These are phyloP conservation scores for Salvator merianae DNA, from an alignment of 2,113 vertebrate genomes.

Conservation along the genomic window DNA sequence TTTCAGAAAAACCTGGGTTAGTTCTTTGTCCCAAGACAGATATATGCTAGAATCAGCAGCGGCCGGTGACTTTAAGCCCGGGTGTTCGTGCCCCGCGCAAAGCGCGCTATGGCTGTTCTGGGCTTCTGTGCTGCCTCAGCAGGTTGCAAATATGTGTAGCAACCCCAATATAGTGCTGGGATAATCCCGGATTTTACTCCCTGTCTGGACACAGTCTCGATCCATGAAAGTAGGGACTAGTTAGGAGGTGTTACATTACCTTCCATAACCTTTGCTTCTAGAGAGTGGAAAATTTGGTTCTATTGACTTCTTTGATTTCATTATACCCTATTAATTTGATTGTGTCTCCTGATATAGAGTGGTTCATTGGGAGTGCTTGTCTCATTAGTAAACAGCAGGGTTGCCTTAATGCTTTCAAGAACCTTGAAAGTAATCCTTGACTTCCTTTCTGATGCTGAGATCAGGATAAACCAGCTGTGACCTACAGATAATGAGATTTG, in stretches of 20 bases:
- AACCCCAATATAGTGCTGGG: too few species aligned
- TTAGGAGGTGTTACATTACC: neutral
- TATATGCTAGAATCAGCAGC: too few species aligned
- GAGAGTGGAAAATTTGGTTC: neutral
- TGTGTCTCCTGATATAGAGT: neutral
- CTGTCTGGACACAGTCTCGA: too few species aligned
- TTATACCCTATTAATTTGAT: neutral
- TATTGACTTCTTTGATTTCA: neutral
- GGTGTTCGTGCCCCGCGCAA: too few species aligned
- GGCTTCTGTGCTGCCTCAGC: too few species aligned
- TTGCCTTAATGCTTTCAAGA: neutral
- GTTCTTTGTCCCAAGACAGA: too few species aligned
- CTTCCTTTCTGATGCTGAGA: neutral
- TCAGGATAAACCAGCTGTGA: neutral
- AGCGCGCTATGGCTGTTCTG: too few species aligned
- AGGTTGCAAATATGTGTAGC: too few species aligned
- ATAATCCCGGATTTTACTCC: too few species aligned
- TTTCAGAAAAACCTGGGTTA: too few species aligned
- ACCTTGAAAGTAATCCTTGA: neutral
- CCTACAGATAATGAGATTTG: conserved; percentile 22
- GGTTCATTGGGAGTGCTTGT: accelerated
- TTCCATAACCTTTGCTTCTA: neutral
- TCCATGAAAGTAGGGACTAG: neutral
- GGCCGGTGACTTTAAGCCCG: too few species aligned
- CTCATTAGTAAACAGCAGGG: conserved; percentile 28